phyloP scores from a whole-genome alignment of 2,113 vertebrate species.

The Tragelaphus strepsiceros region DNA sequence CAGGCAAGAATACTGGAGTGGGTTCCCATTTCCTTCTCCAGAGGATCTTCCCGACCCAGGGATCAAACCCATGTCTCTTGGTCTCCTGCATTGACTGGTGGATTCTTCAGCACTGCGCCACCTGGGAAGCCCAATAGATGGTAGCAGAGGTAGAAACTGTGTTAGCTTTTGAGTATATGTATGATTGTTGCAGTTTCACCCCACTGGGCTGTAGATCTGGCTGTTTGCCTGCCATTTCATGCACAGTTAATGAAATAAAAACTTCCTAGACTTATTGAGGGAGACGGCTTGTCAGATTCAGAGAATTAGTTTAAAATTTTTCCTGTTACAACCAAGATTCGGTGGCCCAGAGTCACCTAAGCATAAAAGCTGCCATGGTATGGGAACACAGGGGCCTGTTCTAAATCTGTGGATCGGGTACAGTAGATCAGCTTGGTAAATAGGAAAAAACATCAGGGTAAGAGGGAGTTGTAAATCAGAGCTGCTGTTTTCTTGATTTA shows the following conservation, averaged over 20 bases:
- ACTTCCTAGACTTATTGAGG: conserved; percentile 59
- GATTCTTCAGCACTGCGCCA: neutral
- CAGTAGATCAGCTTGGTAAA: neutral
- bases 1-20: neutral
- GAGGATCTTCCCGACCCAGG: neutral
- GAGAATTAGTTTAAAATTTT: conserved; percentile 60
- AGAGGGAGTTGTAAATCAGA: neutral
- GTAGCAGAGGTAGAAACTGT: neutral
- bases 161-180: neutral
- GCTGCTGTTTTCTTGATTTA: neutral
- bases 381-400: neutral
- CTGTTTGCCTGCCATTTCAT: conserved; percentile 50
- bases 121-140: neutral
- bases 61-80: neutral
- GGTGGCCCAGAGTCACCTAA: conserved; percentile 49
- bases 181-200: neutral
- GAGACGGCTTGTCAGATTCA: conserved; percentile 63
- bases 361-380: neutral
- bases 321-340: conserved; percentile 24
- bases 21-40: neutral
- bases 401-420: neutral
- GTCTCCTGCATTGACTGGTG: neutral
- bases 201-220: neutral
- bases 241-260: conserved; percentile 62
- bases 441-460: neutral